Conservation (phyloP, 2,113 vertebrate species). For the Esox niger region DNA sequence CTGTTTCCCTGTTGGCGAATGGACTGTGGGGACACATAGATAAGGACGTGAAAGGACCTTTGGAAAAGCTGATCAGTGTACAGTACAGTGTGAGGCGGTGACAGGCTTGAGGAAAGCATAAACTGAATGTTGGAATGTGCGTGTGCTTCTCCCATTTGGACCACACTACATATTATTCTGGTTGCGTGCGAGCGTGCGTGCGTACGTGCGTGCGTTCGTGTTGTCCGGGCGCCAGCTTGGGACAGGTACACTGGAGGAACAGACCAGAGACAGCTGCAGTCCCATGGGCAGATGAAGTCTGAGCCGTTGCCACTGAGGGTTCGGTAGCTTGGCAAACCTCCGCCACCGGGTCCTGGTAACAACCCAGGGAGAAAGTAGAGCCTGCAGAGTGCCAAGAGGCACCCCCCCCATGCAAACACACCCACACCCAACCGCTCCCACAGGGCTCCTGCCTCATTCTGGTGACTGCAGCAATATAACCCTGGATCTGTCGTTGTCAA, state of each 20-base stretch:
- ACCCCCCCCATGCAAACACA: neutral
- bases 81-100: neutral
- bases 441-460: neutral
- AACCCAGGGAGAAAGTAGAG: neutral
- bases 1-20: neutral
- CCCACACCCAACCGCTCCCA: neutral
- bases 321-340: neutral
- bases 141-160: too few species aligned
- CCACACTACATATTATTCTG: neutral
- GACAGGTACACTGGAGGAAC: neutral
- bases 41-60: neutral
- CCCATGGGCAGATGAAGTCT: neutral
- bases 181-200: neutral
- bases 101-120: neutral
- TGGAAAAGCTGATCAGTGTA: neutral
- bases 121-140: neutral
- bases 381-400: neutral
- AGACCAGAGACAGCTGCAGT: neutral
- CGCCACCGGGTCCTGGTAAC: too few species aligned
- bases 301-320: neutral
- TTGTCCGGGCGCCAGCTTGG: neutral
- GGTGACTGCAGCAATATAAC: constrained; percentile 21
- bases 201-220: constrained; percentile 4
- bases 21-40: neutral
- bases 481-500: constrained; percentile 16